Percentiles rank a stretch among this genome's conserved stretches.
These are phyloP conservation scores for Alces alces DNA, from an alignment of 2,113 vertebrate genomes.

Conservation along the genomic window DNA sequence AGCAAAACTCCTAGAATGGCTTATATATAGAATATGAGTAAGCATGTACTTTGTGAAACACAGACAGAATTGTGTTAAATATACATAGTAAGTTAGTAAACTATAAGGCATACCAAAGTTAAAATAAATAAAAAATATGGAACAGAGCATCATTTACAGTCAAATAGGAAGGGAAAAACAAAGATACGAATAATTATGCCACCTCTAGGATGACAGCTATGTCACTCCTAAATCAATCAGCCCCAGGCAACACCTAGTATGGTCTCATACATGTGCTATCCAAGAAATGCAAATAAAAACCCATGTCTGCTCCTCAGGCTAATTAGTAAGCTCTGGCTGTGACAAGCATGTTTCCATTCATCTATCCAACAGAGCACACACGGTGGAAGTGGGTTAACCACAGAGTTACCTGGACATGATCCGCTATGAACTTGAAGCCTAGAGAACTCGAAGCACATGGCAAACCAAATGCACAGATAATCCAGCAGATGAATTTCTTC, in stretches of 20 bases:
- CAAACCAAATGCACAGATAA: rapidly evolving
- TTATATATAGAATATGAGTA: conserved; percentile 64
- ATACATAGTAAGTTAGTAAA: conserved; percentile 55
- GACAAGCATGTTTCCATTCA: neutral
- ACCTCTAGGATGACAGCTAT: neutral
- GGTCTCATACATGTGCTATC: neutral
- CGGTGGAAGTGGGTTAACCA: neutral
- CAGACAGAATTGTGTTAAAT: conserved; percentile 51
- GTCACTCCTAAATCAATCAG: neutral
- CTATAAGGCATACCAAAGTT: conserved; percentile 23
- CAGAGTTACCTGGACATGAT: rapidly evolving
- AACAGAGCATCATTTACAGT: conserved; percentile 3
- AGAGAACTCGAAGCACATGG: no score
- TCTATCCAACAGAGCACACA: neutral
- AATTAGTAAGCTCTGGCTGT: neutral
- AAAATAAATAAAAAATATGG: conserved; percentile 48
- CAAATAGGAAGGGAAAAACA: neutral
- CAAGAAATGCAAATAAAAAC: conserved; percentile 3
- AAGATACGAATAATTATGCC: neutral
- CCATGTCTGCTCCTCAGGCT: neutral
- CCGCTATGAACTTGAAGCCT: no score
- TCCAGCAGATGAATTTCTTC: rapidly evolving
- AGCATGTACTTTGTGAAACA: conserved; percentile 50
- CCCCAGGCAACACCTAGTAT: neutral
- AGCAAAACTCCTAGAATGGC: neutral